Percentiles rank a stretch among this genome's conserved stretches.
These are phyloP conservation scores for Rhopalosiphum maidis DNA, from an alignment of 1,140 invertebrate species.

Conservation along the genomic window DNA sequence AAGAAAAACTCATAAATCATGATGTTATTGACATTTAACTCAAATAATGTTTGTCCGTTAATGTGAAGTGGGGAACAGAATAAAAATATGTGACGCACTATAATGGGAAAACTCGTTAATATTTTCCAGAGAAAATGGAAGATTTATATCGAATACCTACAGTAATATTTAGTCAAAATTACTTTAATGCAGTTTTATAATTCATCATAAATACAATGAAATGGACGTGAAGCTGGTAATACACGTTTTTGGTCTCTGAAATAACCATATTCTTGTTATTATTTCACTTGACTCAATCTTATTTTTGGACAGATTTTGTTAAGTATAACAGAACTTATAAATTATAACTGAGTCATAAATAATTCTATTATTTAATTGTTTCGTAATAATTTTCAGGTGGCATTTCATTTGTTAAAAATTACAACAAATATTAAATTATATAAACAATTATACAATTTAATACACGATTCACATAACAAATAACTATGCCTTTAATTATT, in stretches of 20 bases:
- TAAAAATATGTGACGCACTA: background rate
- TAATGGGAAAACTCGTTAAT: conserved; percentile 1
- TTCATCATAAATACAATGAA: background rate
- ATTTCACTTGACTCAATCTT: background rate
- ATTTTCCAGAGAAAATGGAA: background rate
- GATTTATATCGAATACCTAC: background rate
- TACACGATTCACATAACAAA: too few relatives aligned
- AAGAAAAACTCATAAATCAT: background rate
- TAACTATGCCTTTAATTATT: too few relatives aligned
- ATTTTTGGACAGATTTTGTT: too few relatives aligned
- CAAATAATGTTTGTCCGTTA: background rate
- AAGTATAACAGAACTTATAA: too few relatives aligned
- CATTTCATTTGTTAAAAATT: too few relatives aligned
- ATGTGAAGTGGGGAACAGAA: background rate
- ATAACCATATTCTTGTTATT: background rate
- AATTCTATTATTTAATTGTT: too few relatives aligned
- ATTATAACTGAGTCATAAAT: too few relatives aligned
- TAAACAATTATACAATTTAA: too few relatives aligned
- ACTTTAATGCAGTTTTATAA: background rate
- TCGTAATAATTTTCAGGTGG: too few relatives aligned
- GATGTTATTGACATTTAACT: background rate
- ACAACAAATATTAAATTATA: too few relatives aligned
- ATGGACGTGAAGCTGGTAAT: background rate
- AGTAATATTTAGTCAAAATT: background rate
- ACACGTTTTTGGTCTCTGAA: background rate